Evolutionary conservation across 64 coral and sea anemone genomes (phyloP), one percentile per base, ranked within the genome.

Genomic region (Stichodactyla helianthus): DNA sequence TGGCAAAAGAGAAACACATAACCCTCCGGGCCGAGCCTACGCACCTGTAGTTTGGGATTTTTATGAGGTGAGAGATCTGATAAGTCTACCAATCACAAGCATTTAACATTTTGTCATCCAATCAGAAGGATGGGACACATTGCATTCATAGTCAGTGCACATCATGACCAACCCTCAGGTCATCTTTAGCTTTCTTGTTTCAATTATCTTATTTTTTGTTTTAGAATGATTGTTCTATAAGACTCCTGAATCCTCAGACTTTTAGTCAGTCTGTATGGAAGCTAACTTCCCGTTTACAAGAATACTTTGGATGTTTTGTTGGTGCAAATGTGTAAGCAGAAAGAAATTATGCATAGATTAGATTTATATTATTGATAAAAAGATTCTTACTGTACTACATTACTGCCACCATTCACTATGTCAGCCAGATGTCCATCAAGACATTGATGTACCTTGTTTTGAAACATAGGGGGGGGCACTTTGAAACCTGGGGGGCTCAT

Each of bases 221-320:
- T 6, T 82, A 99, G 97, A 99, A 99, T 94, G 93, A 90, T 25
- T 99, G 97, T 64, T 99, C 97, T 51, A 90, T 99, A 6, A 83
- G 97, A 64, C 79, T 99, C 20, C 82, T 99, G 4, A 99, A 99
- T 82, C 97, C 97, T 53, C 97, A 99, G 89, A 79, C 97, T 56
- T 99, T 95, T 77, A 94, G 89, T 20, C 88, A 90, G 8, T 88
- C 96, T 1, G 93, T 98, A 17, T 98, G 96, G 96, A 98, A 92
- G 86, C 83, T 98, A 6, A 90, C 93, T 23, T 93, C 96, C 27
- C 82, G 92, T 13, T 80, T 98, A 62, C 96, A 98, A 60, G 93
- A 98, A 62, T 94, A 98, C 62, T 98, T 98, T 94, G 96, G 96
- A 56, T 98, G 93, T 50, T 90, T 98, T 89, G 96, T 98, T 20